Base-by-base conservation (phyloP, 2,888 invertebrate species). In the Apocheima hispidaria region DNA sequence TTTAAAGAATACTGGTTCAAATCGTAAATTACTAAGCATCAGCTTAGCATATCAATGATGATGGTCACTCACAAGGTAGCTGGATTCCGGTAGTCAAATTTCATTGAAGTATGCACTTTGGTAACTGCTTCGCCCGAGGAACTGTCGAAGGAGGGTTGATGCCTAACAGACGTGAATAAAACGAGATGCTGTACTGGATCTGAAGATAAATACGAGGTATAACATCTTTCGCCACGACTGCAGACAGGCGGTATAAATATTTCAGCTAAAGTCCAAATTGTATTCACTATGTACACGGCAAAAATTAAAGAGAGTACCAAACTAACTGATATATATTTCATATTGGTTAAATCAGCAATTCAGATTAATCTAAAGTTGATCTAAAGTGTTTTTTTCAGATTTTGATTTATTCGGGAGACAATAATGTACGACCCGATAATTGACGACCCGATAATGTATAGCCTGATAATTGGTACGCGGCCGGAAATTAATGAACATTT, bases 171-270 rank as follows among this genome's bases (percentile, higher is more conserved):
- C 16, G 95, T 94, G 75, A 94, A 97, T 28, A 97, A 82, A 44
- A 95, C 93, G 55, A 97, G 85, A 81, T 96, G 95, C 75, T 96
- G 92, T 55, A 94, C 91, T 16, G 97, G 97, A 73, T 95, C 93
- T 35, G 92, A 87, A 72, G 93, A 88, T 74, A 97, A 91, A 88
- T 95, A 96, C 0, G 96, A 96, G 40, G 93, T 89, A 71, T 95
- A 94, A 89, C 97, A 97, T 71, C 84, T 82, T 71, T 94, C 93
- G 79, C 93, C 93, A 75, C 92, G 88, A 78, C 89, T 93, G 83
- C 97, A 97, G 68, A 93, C 87, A 21, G 96, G 95, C 35, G 95
- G 94, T 60, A 95, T 94, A 81, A 96, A 97, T 70, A 97, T 93
- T 81, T 95, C 94, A 56, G 95, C 94, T 82, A 97, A 90, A 71